Conservation (phyloP, 2,113 vertebrate species). For the Heterotilapia buettikoferi region DNA sequence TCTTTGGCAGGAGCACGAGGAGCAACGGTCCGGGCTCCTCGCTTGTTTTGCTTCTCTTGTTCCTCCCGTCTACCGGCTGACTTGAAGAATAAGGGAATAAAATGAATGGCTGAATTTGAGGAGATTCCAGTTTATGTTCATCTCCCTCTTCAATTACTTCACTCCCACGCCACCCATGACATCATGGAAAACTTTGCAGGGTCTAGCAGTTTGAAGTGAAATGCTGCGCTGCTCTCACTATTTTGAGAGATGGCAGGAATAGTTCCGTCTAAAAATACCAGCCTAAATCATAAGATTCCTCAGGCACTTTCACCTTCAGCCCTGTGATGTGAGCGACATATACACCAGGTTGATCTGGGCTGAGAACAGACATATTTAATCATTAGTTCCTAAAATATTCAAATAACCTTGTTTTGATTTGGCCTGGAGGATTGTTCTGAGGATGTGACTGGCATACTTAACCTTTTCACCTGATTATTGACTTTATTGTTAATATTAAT, state of each 20-base stretch:
- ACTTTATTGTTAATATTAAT: not conserved
- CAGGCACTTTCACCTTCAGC: constrained; percentile 82
- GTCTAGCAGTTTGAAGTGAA: constrained; percentile 53
- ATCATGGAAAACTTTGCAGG: constrained; percentile 75
- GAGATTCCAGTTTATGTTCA: constrained; percentile 61
- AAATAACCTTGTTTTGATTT: constrained; percentile 69
- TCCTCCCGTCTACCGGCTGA: not conserved
- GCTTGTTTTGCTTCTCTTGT: not conserved
- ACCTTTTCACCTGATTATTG: not conserved
- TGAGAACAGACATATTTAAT: constrained; percentile 64
- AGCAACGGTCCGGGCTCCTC: not conserved
- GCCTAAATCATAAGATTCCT: constrained; percentile 85
- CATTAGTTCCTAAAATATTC: constrained; percentile 66
- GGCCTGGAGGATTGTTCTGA: constrained; percentile 41
- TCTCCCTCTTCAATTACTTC: constrained; percentile 57
- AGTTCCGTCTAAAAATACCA: constrained; percentile 92
- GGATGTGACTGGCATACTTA: constrained; percentile 29
- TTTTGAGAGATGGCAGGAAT: constrained; percentile 70
- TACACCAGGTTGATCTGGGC: constrained; percentile 71
- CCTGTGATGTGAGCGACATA: constrained; percentile 85
- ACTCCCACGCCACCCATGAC: constrained; percentile 62
- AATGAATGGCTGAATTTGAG: constrained; percentile 42
- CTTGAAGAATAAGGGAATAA: constrained; percentile 13
- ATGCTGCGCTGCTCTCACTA: constrained; percentile 48
- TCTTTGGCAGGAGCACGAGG: constrained; percentile 13